Evolutionary conservation across 2,888 invertebrate genomes (phyloP).

Genomic region (Orchestes rusci): DNA sequence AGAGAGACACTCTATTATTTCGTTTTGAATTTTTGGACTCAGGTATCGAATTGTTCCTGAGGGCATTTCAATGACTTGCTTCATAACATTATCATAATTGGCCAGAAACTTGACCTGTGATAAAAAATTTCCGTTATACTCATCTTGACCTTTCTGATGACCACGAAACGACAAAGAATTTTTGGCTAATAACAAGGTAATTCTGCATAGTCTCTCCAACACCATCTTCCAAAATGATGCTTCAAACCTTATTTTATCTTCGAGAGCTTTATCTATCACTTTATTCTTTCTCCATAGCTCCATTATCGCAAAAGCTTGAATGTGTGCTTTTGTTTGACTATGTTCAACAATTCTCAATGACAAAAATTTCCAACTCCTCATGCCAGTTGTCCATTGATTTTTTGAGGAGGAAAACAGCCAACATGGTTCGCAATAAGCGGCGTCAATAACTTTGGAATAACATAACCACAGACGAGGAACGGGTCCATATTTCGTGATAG

Average conservation of each 20-base stretch:
- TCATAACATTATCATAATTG: constrained; percentile 29
- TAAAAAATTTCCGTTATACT: constrained; percentile 28
- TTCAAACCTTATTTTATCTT: constrained; percentile 21
- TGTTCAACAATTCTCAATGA: constrained; percentile 11
- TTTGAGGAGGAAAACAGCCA: constrained; percentile 16
- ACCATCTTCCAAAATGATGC: constrained; percentile 24
- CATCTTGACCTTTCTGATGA: constrained; percentile 16
- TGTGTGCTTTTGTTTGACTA: constrained; percentile 1
- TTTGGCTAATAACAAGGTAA: constrained; percentile 20
- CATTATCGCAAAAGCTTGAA: constrained; percentile 3
- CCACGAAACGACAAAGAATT: constrained; percentile 23
- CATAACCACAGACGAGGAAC: constrained; percentile 22
- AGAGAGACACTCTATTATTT: constrained; percentile 8
- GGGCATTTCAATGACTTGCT: constrained; percentile 28
- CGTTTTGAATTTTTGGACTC: constrained; percentile 27
- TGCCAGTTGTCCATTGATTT: constrained; percentile 15
- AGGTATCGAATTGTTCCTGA: constrained; percentile 10
- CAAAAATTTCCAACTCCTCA: constrained; percentile 26
- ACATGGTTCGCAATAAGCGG: constrained; percentile 27
- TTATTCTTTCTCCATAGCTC: constrained; percentile 10
- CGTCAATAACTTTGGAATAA: constrained; percentile 26
- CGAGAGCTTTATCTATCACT: constrained; percentile 21
- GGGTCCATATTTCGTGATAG: constrained; percentile 25
- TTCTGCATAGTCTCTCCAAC: constrained; percentile 16
- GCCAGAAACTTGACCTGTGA: constrained; percentile 28